Conservation (phyloP, 1,140 invertebrate species). For the Sarcophaga bullata region DNA sequence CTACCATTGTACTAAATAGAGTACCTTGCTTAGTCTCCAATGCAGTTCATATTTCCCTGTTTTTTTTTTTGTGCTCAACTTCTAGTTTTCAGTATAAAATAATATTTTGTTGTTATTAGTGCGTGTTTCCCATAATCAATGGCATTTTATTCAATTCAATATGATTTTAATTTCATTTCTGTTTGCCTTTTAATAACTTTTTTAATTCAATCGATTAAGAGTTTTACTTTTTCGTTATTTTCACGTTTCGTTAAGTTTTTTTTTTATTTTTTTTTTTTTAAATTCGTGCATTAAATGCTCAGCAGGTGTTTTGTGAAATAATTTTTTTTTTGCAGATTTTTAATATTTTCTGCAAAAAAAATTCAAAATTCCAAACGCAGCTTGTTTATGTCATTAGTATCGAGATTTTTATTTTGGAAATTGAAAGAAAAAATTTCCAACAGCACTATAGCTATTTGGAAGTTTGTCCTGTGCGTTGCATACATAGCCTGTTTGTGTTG, state of each 20-base stretch:
- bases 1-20: too few species aligned
- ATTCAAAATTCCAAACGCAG: neutral
- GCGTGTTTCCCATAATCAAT: neutral
- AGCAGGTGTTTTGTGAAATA: neutral
- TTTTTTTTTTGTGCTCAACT: neutral
- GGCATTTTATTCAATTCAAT: neutral
- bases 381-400: conserved; percentile 3
- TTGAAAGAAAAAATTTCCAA: too few species aligned
- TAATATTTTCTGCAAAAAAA: neutral
- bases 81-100: too few species aligned
- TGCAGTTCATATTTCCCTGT: neutral
- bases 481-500: too few species aligned
- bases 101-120: neutral
- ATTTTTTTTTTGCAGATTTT: neutral
- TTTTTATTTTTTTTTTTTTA: too few species aligned
- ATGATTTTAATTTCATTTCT: neutral
- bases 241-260: neutral
- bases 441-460: too few species aligned
- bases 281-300: neutral
- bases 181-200: conserved; percentile 25
- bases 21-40: neutral
- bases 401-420: neutral
- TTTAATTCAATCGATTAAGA: conserved; percentile 28
- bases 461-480: too few species aligned
- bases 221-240: neutral